These are phyloP conservation scores for Sus cebifrons DNA, from an alignment of 2,797 vertebrate species.

Conservation along the genomic window DNA sequence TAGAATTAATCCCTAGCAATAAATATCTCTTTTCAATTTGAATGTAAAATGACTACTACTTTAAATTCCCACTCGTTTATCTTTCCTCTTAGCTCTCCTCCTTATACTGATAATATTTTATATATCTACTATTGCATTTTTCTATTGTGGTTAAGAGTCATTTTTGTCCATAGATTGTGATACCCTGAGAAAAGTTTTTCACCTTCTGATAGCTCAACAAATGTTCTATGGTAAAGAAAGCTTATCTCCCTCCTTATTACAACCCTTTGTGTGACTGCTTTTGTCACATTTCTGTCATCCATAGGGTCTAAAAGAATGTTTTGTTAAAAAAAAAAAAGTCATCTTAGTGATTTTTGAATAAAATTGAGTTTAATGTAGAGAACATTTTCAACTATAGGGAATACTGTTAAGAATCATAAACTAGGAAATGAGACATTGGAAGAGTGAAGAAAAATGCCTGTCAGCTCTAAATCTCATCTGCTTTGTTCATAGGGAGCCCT, in stretches of 20 bases:
- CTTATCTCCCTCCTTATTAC: neutral
- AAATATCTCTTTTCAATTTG: neutral
- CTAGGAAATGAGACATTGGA: neutral
- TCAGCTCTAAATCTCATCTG: neutral
- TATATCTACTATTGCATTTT: neutral
- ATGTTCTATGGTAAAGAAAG: neutral
- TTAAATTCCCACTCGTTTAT: neutral
- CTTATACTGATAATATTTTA: neutral
- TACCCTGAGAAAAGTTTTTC: neutral
- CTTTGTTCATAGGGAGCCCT: neutral
- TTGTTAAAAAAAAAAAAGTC: neutral
- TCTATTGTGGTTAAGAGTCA: neutral
- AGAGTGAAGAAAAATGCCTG: neutral
- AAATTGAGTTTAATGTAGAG: neutral
- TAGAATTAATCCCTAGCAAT: neutral
- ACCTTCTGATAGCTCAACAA: neutral
- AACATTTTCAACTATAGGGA: neutral
- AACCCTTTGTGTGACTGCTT: neutral
- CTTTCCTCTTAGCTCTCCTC: neutral
- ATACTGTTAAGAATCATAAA: neutral
- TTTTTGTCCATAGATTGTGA: neutral
- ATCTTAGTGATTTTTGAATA: neutral
- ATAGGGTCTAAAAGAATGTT: neutral
- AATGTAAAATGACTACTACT: neutral
- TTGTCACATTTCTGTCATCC: conserved; percentile 36